Conservation (phyloP, 1,140 invertebrate genomes). For the Bombus confusus region DNA sequence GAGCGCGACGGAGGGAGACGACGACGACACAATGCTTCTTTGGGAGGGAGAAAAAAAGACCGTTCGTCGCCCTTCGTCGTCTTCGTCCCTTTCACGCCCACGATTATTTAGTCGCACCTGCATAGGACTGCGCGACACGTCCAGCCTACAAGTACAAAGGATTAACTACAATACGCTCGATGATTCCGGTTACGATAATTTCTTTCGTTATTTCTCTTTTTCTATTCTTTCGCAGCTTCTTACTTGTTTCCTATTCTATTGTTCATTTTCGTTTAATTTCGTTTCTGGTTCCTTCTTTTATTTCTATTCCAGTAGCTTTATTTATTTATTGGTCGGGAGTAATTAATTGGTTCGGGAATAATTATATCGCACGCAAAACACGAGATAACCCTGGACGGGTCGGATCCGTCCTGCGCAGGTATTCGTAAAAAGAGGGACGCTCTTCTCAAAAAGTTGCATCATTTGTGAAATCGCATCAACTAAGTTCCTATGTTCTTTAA, state of each 20-base stretch:
- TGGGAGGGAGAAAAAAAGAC: slow-evolving; percentile 49
- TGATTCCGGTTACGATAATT: not conserved
- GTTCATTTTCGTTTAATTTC: not conserved
- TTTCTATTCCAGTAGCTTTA: not conserved
- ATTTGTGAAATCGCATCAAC: slow-evolving; percentile 68
- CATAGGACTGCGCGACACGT: slow-evolving; percentile 45
- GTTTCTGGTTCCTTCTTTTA: slow-evolving; percentile 10
- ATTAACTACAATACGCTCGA: slow-evolving; percentile 9
- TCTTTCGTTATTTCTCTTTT: slow-evolving; percentile 2
- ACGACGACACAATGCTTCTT: slow-evolving; percentile 41
- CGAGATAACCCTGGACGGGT: not conserved
- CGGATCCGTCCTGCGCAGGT: slow-evolving; percentile 38
- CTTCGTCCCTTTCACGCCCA: slow-evolving; percentile 59
- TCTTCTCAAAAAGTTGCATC: slow-evolving; percentile 58
- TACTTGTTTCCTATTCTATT: not conserved
- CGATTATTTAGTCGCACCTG: slow-evolving; percentile 48
- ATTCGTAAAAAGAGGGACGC: slow-evolving; percentile 57
- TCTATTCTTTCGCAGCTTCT: not conserved
- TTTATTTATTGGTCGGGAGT: slow-evolving; percentile 12
- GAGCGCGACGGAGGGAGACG: slow-evolving; percentile 64
- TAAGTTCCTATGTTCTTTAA: slow-evolving; percentile 72
- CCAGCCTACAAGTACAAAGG: slow-evolving; percentile 12
- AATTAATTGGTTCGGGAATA: too few relatives aligned
- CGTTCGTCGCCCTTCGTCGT: slow-evolving; percentile 44
- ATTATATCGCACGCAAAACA: not conserved